phyloP scores from a whole-genome alignment of 2,113 vertebrate species.

The Sander vitreus region DNA sequence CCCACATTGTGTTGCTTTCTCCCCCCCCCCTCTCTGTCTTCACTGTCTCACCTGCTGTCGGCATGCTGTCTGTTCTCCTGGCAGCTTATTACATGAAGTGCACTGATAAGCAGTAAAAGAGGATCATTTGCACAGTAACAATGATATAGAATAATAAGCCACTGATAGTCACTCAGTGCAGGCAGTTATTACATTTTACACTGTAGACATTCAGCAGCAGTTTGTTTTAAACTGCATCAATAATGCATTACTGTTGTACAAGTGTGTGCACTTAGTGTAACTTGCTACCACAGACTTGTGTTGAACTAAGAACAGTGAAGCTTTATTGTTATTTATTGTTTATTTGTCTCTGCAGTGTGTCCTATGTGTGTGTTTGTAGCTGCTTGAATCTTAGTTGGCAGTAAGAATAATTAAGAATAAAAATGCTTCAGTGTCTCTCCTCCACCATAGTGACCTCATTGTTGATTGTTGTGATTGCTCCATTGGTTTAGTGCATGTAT shows the following conservation, averaged over 20 bases:
- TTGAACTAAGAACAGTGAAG: not conserved
- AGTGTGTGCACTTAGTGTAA: slow-evolving; percentile 63
- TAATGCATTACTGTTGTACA: slow-evolving; percentile 34
- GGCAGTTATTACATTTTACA: slow-evolving; percentile 18
- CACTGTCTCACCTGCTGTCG: slow-evolving; percentile 51
- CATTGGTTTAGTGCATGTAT: slow-evolving; percentile 24
- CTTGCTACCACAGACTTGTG: slow-evolving; percentile 19
- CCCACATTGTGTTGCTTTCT: slow-evolving; percentile 39
- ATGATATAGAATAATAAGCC: slow-evolving; percentile 11
- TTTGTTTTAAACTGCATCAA: slow-evolving; percentile 47
- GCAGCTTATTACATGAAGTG: slow-evolving; percentile 67
- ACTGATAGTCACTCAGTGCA: not conserved
- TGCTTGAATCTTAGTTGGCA: slow-evolving; percentile 6
- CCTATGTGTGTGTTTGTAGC: not conserved
- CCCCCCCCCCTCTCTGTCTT: slow-evolving; percentile 3
- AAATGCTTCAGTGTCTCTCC: slow-evolving; percentile 38
- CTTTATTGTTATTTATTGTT: slow-evolving; percentile 1
- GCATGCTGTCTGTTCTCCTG: slow-evolving; percentile 59
- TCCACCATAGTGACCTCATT: slow-evolving; percentile 18
- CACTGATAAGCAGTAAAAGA: slow-evolving; percentile 44
- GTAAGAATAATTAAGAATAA: not conserved
- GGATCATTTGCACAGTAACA: slow-evolving; percentile 18
- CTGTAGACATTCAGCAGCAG: slow-evolving; percentile 24
- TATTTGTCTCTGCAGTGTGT: slow-evolving; percentile 9
- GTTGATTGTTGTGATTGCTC: slow-evolving; percentile 36